Percentiles rank a stretch among this genome's conserved stretches.
Evolutionary conservation across 2,113 vertebrate genomes (phyloP).

Genomic region (Rhea pennata): DNA sequence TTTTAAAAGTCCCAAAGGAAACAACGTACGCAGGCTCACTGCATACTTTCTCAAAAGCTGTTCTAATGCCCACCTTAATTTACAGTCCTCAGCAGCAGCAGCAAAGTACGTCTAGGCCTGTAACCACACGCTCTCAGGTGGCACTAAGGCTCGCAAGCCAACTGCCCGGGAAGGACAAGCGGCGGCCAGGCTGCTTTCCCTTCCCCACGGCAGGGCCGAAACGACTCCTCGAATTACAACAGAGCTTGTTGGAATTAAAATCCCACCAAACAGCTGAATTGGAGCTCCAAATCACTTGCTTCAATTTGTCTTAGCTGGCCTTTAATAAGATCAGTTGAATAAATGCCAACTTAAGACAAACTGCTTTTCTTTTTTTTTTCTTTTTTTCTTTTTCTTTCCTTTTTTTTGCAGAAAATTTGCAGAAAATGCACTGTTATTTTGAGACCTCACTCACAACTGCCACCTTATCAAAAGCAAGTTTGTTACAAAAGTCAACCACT

Average conservation of each 20-base stretch:
- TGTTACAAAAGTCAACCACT: background rate
- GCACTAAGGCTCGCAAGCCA: background rate
- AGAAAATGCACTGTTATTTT: background rate
- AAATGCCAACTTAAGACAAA: background rate
- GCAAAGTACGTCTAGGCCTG: background rate
- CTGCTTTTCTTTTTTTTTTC: too few relatives aligned
- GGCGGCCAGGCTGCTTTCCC: background rate
- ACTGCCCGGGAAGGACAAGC: background rate
- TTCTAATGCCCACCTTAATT: background rate
- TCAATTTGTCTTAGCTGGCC: background rate
- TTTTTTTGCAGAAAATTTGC: too few relatives aligned
- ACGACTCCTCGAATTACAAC: background rate
- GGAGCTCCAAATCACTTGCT: background rate
- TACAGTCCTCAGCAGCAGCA: background rate
- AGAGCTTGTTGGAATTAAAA: background rate
- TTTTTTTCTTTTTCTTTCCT: too few relatives aligned
- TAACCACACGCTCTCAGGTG: background rate
- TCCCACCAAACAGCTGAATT: background rate
- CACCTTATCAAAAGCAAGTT: background rate
- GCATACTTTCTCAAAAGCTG: background rate
- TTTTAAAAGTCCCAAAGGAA: background rate
- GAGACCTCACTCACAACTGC: slow-evolving; percentile 1
- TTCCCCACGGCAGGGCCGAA: background rate
- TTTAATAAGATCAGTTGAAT: background rate
- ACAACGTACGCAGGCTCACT: background rate